A percentile compares a stretch with the other conserved stretches of the same genome.
These are phyloP conservation scores for Phoenicopterus ruber DNA, from an alignment of 2,113 vertebrate species.

Conservation along the genomic window DNA sequence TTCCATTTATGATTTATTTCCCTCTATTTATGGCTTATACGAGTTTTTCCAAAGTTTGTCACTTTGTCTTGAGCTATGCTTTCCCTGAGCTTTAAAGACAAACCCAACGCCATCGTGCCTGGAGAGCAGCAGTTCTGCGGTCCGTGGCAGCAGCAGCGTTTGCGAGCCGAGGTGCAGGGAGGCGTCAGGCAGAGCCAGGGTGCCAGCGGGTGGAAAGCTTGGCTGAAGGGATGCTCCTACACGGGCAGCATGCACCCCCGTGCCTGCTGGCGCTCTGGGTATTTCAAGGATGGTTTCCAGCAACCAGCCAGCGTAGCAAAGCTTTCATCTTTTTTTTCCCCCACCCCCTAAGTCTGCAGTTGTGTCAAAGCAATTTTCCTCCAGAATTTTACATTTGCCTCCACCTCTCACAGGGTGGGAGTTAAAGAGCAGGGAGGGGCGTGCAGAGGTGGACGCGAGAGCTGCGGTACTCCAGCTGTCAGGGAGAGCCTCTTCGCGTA, in stretches of 20 bases:
- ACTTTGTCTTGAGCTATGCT: background rate
- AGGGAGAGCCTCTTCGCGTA: background rate
- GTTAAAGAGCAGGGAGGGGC: background rate
- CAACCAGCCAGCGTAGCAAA: background rate
- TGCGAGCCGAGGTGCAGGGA: background rate
- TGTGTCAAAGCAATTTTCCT: background rate
- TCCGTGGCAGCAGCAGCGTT: rapidly evolving
- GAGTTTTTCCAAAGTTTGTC: background rate
- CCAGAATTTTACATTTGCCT: background rate
- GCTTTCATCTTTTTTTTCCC: background rate
- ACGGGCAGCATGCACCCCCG: rapidly evolving
- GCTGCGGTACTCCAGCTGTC: rapidly evolving
- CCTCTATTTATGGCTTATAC: background rate
- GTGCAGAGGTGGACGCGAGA: rapidly evolving
- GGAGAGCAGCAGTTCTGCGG: background rate
- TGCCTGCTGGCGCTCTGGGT: background rate
- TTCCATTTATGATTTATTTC: background rate
- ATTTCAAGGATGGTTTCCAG: background rate
- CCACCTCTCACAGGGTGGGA: background rate
- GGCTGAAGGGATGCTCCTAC: background rate
- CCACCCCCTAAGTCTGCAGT: background rate
- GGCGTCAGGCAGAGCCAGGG: background rate
- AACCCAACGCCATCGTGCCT: rapidly evolving
- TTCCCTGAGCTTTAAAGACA: background rate
- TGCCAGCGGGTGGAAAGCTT: background rate